phyloP scores from a whole-genome alignment of 1,140 invertebrate genomes.

The Helicorthomorpha holstii region DNA sequence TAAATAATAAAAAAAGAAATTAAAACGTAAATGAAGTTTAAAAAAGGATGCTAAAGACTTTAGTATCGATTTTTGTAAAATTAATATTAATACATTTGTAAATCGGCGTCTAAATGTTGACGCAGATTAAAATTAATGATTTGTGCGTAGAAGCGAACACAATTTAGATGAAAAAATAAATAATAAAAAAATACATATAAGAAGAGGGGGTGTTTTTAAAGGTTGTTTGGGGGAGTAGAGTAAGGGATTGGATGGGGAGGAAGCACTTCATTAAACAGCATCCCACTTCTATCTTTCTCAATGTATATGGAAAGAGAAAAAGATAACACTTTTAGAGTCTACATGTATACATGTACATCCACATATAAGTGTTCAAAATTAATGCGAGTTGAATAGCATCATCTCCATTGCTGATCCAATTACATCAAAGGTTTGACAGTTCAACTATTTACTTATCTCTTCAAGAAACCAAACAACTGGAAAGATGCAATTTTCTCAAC shows the following conservation, averaged over 20 bases:
- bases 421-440: not conserved
- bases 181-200: too few relatives aligned
- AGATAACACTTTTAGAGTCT: not conserved
- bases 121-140: not conserved
- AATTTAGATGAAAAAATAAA: too few relatives aligned
- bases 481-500: not conserved
- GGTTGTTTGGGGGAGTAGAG: too few relatives aligned
- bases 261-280: not conserved
- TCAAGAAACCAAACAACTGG: not conserved
- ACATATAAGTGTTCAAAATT: not conserved
- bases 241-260: too few relatives aligned
- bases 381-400: not conserved
- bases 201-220: too few relatives aligned
- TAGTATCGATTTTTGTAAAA: too few relatives aligned
- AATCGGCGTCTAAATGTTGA: not conserved
- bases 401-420: not conserved
- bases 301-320: not conserved
- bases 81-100: not conserved
- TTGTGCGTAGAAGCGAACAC: not conserved
- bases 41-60: too few relatives aligned
- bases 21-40: too few relatives aligned
- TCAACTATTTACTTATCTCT: not conserved
- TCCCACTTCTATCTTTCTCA: not conserved
- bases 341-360: not conserved
- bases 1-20: too few relatives aligned